Evolutionary conservation across 2,113 vertebrate genomes (phyloP), one percentile per base, ranked within the genome.

Genomic region (Oreochromis aureus): DNA sequence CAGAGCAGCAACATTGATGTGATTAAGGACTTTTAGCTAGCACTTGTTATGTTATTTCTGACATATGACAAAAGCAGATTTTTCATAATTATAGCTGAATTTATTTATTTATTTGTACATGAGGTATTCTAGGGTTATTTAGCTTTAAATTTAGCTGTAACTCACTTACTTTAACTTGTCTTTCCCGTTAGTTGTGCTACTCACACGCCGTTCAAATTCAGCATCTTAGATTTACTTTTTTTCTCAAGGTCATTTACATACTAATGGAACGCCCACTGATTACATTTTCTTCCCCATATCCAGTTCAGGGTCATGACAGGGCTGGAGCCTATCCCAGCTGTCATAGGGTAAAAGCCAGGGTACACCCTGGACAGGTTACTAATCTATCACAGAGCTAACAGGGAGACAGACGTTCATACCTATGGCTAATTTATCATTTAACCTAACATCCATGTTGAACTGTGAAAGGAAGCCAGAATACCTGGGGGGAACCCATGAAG

Each of bases 31-130:
- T 76, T 76, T 30, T 48, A 76, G 44, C 44, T 30, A 18, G 44
- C 44, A 48, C 44, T 48, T 44, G 44, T 22, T 66, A 2, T 76
- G 0, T 51, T 76, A 30, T 0, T 76, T 48, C 0, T 76, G 46
- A 51, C 44, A 76, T 7, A 0, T 19, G 15, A 30, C 16, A 24
- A 71, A 71, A 71, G 66, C n/a, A 71, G 36, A 16, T 16, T 44
- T 44, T 44, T 71, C 39, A 71, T 10, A 71, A 44, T 44, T 24
- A 44, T 4, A 15, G 36, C 63, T 69, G 63, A 69, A 41, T 24
- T 69, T 6, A 69, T 22, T 69, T 41, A 12, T 22, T 69, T 41
- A 12, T 22, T 69, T 69, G 22, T 41, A 69, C 19, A 41, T 41
- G 7, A 22, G 11, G 2, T 58, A 58, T 30, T 27, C 2, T 58